Conservation (phyloP, 1,140 invertebrate species). For the Spodoptera litura region DNA sequence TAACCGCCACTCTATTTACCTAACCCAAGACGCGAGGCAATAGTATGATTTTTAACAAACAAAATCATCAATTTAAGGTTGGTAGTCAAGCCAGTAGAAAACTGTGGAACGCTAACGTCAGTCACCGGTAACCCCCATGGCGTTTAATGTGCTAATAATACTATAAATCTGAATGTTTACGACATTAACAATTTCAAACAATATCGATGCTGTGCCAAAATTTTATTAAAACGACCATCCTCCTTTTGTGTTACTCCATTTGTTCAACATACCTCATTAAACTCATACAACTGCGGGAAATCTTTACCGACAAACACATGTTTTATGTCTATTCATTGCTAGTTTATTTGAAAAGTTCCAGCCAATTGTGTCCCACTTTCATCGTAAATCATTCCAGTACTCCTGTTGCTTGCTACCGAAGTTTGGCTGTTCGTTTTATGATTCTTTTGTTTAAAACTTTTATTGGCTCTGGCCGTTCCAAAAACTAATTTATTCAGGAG, state of each 20-base stretch:
- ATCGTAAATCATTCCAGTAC: conserved; percentile 80
- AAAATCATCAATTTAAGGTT: too few relatives aligned
- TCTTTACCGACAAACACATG: conserved; percentile 61
- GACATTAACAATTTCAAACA: too few relatives aligned
- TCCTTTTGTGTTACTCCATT: not conserved
- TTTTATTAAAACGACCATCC: not conserved
- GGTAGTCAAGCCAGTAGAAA: too few relatives aligned
- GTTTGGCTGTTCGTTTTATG: conserved; percentile 79
- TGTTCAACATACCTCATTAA: conserved; percentile 52
- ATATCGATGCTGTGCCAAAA: not conserved
- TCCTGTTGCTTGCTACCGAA: conserved; percentile 79
- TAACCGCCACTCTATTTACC: too few relatives aligned
- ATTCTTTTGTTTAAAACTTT: conserved; percentile 86
- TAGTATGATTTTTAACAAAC: too few relatives aligned
- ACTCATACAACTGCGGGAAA: conserved; percentile 41
- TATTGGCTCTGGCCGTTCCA: conserved; percentile 78
- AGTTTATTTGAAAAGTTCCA: conserved; percentile 79
- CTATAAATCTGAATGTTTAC: too few relatives aligned
- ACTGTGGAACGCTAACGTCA: too few relatives aligned
- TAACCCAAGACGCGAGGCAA: too few relatives aligned
- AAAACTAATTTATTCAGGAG: conserved; percentile 85
- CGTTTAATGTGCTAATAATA: too few relatives aligned
- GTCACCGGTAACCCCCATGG: too few relatives aligned
- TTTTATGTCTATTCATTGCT: conserved; percentile 73
- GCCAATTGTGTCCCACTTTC: conserved; percentile 74